Evolutionary conservation across 1,140 invertebrate genomes (phyloP).

Genomic region (Sitobion miscanthi): DNA sequence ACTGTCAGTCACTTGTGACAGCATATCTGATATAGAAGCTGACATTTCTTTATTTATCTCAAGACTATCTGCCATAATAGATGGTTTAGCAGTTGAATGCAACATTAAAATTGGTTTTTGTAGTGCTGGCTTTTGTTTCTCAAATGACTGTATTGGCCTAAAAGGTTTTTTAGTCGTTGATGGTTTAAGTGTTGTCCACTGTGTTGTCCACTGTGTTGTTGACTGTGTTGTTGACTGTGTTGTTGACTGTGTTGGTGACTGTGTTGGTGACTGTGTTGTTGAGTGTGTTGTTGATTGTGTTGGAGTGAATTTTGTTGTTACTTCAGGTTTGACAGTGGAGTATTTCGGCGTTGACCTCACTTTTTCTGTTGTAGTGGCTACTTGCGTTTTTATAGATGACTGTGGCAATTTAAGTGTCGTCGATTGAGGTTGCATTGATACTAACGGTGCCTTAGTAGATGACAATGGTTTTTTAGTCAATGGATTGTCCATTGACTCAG

Average conservation of each 20-base stretch:
- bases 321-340: not conserved
- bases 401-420: not conserved
- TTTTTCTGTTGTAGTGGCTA: constrained; percentile 30
- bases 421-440: not conserved
- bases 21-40: constrained; percentile 59
- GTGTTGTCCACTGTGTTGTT: too few species aligned
- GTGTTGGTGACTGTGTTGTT: not conserved
- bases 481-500: not conserved
- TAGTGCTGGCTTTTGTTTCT: constrained; percentile 27
- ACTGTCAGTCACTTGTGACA: constrained; percentile 60
- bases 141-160: constrained; percentile 18
- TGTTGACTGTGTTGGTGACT: not conserved
- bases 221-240: not conserved
- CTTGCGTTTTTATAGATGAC: not conserved
- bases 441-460: not conserved
- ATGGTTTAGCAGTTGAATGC: constrained; percentile 13
- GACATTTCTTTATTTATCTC: constrained; percentile 58
- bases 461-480: not conserved
- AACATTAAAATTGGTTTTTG: not conserved
- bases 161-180: constrained; percentile 46
- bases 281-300: not conserved
- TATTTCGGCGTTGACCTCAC: not conserved
- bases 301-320: not conserved
- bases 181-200: not conserved
- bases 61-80: not conserved